Conservation (phyloP, 2,113 vertebrate species). For the Pangasianodon hypophthalmus region DNA sequence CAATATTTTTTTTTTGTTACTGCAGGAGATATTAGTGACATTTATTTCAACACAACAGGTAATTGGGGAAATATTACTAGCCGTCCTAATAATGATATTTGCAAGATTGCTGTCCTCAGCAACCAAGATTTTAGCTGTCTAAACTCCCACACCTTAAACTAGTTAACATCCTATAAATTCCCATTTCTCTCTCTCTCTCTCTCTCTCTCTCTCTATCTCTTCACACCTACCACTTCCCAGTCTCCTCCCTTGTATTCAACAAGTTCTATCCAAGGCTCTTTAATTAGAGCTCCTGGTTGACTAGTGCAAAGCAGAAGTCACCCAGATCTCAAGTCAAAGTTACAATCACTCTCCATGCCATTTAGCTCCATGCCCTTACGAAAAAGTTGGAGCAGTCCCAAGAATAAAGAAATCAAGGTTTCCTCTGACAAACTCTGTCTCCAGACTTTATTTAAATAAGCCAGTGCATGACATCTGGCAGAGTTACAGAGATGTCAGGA, state of each 20-base stretch:
- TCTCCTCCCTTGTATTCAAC: background rate
- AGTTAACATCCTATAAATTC: background rate
- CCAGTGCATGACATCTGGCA: background rate
- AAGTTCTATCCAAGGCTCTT: background rate
- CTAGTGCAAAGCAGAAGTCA: background rate
- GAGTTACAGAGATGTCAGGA: background rate
- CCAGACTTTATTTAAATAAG: constrained; percentile 3
- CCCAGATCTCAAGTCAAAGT: background rate
- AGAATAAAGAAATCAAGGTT: background rate
- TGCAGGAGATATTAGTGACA: background rate
- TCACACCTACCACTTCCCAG: background rate
- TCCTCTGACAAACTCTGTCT: background rate
- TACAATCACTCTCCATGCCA: background rate
- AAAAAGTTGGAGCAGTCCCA: background rate
- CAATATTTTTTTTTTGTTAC: background rate
- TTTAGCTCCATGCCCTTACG: background rate
- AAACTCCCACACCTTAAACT: background rate
- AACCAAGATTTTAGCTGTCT: background rate
- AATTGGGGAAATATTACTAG: background rate
- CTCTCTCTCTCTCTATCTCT: background rate
- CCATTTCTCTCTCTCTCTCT: background rate
- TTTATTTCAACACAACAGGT: background rate
- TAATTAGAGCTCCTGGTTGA: background rate
- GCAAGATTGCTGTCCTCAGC: background rate
- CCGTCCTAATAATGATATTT: background rate